A percentile compares a stretch with the other conserved stretches of the same genome.
Conservation (phyloP, 2,888 invertebrate species). For the Diadegma fenestrale region DNA sequence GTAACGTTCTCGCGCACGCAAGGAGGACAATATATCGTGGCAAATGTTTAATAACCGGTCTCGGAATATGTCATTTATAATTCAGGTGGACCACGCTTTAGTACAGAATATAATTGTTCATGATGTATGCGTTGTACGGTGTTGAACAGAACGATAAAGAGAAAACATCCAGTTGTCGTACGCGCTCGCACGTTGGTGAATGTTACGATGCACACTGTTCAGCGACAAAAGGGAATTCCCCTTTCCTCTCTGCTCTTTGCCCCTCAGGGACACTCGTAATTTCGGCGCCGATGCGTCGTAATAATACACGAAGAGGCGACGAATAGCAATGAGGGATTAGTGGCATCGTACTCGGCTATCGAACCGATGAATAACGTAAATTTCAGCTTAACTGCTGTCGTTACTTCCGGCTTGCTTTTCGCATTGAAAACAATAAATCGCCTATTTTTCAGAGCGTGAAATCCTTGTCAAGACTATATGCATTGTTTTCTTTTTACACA, state of each 20-base stretch:
- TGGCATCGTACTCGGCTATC: constrained; percentile 30
- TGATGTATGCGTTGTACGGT: constrained; percentile 27
- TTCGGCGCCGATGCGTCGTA: constrained; percentile 52
- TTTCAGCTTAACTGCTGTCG: constrained; percentile 12
- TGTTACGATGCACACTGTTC: constrained; percentile 37
- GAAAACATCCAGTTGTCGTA: constrained; percentile 6
- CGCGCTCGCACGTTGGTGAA: not conserved
- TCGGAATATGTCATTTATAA: constrained; percentile 32
- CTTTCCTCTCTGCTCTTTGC: not conserved
- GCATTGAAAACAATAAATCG: constrained; percentile 23
- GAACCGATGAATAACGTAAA: constrained; percentile 25
- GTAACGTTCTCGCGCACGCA: constrained; percentile 1
- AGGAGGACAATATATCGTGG: constrained; percentile 33
- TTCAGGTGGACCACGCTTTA: constrained; percentile 22
- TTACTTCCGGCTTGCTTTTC: not conserved
- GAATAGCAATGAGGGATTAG: constrained; percentile 24
- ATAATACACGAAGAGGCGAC: constrained; percentile 34
- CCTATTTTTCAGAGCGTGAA: constrained; percentile 13
- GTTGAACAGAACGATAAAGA: constrained; percentile 25
- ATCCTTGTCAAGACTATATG: constrained; percentile 13
- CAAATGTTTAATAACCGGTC: constrained; percentile 52
- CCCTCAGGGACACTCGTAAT: constrained; percentile 31
- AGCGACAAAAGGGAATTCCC: constrained; percentile 43
- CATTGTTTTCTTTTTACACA: not conserved
- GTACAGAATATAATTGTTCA: constrained; percentile 34